phyloP scores from a whole-genome alignment of 1,140 invertebrate genomes.

The Diplogasteroides magnus region DNA sequence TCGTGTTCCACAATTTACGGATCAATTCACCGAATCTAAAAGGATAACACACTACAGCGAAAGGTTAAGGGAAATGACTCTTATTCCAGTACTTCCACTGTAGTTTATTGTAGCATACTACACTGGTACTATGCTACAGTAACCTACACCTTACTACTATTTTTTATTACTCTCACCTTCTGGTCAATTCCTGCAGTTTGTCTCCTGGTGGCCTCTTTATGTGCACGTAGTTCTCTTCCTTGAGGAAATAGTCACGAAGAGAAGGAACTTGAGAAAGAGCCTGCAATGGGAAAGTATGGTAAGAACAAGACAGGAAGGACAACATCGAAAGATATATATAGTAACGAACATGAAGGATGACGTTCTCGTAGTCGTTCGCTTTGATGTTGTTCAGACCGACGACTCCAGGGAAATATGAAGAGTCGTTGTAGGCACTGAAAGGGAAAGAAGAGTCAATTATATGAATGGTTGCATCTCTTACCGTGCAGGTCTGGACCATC shows the following conservation, averaged over 20 bases:
- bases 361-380: slow-evolving; percentile 98
- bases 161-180: slow-evolving; percentile 96
- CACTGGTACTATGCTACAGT: no score
- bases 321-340: slow-evolving; percentile 10
- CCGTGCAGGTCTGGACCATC: slow-evolving; percentile 66
- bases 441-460: slow-evolving; percentile 63
- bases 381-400: slow-evolving; percentile 97
- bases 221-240: slow-evolving; percentile 82
- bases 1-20: slow-evolving; percentile 95
- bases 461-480: slow-evolving; percentile 64
- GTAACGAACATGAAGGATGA: slow-evolving; percentile 77
- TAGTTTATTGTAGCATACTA: background rate
- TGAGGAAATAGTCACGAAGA: slow-evolving; percentile 85
- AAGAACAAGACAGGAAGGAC: background rate
- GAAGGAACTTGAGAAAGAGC: slow-evolving; percentile 88
- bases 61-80: no score
- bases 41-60: no score
- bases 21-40: background rate
- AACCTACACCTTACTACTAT: slow-evolving; percentile 86
- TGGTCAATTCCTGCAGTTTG: slow-evolving; percentile 75
- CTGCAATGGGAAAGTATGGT: slow-evolving; percentile 58
- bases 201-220: slow-evolving; percentile 87
- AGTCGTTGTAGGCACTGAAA: slow-evolving; percentile 90
- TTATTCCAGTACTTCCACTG: background rate
- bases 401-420: slow-evolving; percentile 80